Base-by-base conservation (phyloP, 1,140 invertebrate genomes). In the Macrobrachium nipponense region DNA sequence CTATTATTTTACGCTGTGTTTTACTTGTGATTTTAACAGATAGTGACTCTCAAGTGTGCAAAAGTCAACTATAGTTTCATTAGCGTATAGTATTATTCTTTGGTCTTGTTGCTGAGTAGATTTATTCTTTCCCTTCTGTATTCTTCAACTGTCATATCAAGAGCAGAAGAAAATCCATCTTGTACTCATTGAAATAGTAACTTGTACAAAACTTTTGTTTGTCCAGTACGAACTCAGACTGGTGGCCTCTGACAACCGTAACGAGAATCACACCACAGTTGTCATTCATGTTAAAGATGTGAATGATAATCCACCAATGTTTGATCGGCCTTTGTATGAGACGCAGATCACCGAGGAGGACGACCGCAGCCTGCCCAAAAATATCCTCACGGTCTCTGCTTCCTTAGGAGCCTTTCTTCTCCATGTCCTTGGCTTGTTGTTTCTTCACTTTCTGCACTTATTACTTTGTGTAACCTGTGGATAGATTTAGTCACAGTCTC, bases 311-410 rank as follows among this genome's bases (percentile, higher is more conserved):
- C 91, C 92, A 14, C 96, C 96, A 2, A 95, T 96, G 82, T 98
- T 98, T 92, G 97, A 98, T 92, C 93, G 97, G 87, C 97, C 97
- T 44, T 98, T 96, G 75, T 98, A 98, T 92, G 94, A 96, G 90
- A 97, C 97, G 12, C 97, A 98, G 92, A 98, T 98, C 91, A 98
- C 96, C 7, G 97, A 98, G 91, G 97, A 98, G 92, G 97, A 98
- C 91, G 97, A 98, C 93, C 93, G 97, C 89, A 97, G 97, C 92
- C 93, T 98, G 89, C 97, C 97, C 80, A 98, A 98, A 92, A 95
- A 96, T 88, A 96, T 98, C 83, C 93, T 98, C 88, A 95, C 97
- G 96, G 97, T 97, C 88, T 81, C 79, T 94, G 80, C 66, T 64
- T 89, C 81, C 73, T 82, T 75, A 58, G 66, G 20, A 72, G 77